Evolutionary conservation across 1,140 invertebrate genomes (phyloP).

Genomic region (Sminthurides bifidus): DNA sequence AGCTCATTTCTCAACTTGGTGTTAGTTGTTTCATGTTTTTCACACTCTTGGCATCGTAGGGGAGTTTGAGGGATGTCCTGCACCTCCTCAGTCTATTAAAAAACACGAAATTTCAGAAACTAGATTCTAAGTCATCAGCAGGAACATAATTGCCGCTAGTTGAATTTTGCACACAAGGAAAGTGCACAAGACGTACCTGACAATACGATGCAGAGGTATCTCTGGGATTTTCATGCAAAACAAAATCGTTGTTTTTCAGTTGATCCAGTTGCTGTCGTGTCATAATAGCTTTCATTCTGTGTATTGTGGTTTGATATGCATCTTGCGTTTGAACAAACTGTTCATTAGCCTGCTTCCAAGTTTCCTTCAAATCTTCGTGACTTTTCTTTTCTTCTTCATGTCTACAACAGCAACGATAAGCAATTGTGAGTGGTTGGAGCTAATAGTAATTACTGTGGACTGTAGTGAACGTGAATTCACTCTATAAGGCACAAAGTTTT

Average conservation of each 20-base stretch:
- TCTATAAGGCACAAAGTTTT: neutral
- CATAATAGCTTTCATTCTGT: conserved; percentile 39
- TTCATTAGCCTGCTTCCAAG: conserved; percentile 46
- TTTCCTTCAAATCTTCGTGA: conserved; percentile 41
- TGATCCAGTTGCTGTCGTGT: conserved; percentile 37
- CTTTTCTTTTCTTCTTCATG: conserved; percentile 40
- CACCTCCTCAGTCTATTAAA: too few relatives aligned
- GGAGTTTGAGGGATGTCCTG: conserved; percentile 3
- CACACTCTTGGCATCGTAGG: conserved; percentile 20
- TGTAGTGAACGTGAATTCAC: too few relatives aligned
- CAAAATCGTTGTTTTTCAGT: conserved; percentile 22
- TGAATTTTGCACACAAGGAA: too few relatives aligned
- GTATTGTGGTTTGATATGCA: conserved; percentile 41
- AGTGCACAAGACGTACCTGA: too few relatives aligned
- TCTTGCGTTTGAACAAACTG: conserved; percentile 45
- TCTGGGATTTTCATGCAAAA: too few relatives aligned
- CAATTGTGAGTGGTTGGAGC: too few relatives aligned
- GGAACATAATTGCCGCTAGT: too few relatives aligned
- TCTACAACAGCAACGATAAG: too few relatives aligned
- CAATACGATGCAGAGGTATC: too few relatives aligned
- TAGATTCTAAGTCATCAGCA: too few relatives aligned
- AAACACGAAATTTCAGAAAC: too few relatives aligned
- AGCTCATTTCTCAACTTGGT: conserved; percentile 23
- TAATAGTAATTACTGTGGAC: too few relatives aligned
- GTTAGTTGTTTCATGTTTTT: conserved; percentile 15